phyloP scores from a whole-genome alignment of 2,113 vertebrate genomes.

The Calyptommatus sinebrachiatus region DNA sequence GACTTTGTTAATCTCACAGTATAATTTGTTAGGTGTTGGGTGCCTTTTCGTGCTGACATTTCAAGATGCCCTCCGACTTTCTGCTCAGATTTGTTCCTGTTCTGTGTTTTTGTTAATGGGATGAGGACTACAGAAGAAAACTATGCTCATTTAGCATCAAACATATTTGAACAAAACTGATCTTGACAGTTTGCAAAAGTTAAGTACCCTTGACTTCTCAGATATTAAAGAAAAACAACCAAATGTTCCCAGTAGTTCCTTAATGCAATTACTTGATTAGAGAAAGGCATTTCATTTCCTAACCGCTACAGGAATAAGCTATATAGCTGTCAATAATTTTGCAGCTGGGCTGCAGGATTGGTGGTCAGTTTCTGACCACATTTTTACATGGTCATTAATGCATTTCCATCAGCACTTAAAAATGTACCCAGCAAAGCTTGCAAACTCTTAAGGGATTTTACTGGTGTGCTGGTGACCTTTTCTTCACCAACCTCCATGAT shows the following conservation, averaged over 20 bases:
- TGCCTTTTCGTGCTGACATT: conserved; percentile 14
- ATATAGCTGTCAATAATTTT: conserved; percentile 80
- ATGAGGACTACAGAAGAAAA: conserved; percentile 3
- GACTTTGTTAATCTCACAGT: not conserved
- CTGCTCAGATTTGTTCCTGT: conserved; percentile 5
- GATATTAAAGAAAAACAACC: conserved; percentile 54
- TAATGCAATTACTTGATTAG: conserved; percentile 74
- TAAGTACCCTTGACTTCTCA: conserved; percentile 48
- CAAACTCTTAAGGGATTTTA: conserved; percentile 65
- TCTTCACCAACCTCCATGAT: conserved; percentile 56
- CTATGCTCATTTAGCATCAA: conserved; percentile 46
- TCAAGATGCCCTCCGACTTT: conserved; percentile 18
- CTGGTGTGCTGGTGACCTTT: conserved; percentile 55
- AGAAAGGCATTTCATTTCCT: conserved; percentile 65
- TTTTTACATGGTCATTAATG: conserved; percentile 64
- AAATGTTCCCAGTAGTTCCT: conserved; percentile 68
- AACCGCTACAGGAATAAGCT: conserved; percentile 77
- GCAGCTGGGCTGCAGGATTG: conserved; percentile 52
- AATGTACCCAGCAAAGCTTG: conserved; percentile 37
- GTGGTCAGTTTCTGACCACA: conserved; percentile 67
- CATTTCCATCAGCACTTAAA: conserved; percentile 63
- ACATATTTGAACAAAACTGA: conserved; percentile 62
- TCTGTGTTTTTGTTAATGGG: conserved; percentile 17
- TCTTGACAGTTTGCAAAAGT: conserved; percentile 69
- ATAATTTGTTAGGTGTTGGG: not conserved